A percentile compares a stretch with the other conserved stretches of the same genome.
Conservation (phyloP, 1,140 invertebrate genomes). For the Eumaeus atala region DNA sequence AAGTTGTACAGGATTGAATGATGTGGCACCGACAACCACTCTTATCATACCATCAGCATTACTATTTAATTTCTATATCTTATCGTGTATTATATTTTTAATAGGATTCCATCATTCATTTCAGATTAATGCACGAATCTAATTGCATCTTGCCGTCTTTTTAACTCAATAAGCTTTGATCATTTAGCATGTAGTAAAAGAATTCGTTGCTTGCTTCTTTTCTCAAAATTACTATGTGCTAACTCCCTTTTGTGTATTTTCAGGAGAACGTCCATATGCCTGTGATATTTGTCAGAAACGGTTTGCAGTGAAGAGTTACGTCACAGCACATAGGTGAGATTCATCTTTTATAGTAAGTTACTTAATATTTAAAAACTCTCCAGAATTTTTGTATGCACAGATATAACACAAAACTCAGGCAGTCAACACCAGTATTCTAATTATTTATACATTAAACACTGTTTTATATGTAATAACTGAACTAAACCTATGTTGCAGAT, state of each 20-base stretch:
- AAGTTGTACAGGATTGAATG: conserved; percentile 37
- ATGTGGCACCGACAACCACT: conserved; percentile 69
- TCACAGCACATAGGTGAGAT: conserved; percentile 79
- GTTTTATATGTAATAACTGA: not conserved
- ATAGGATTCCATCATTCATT: conserved; percentile 57
- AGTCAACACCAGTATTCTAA: no score
- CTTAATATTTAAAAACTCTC: no score
- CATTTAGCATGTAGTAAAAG: conserved; percentile 25
- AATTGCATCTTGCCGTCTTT: conserved; percentile 72
- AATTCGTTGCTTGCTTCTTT: conserved; percentile 8
- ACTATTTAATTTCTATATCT: conserved; percentile 50
- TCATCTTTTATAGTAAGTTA: no score
- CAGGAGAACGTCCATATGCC: conserved; percentile 80
- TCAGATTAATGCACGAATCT: conserved; percentile 50
- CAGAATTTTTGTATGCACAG: no score
- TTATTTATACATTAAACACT: no score
- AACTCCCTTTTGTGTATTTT: conserved; percentile 18
- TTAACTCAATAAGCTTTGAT: conserved; percentile 48
- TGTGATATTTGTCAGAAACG: conserved; percentile 85
- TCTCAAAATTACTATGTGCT: conserved; percentile 12
- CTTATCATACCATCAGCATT: conserved; percentile 50
- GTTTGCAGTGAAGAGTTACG: conserved; percentile 86
- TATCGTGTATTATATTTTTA: conserved; percentile 54
- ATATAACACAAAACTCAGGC: no score
- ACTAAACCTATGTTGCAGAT: conserved; percentile 57